A percentile compares a stretch with the other conserved stretches of the same genome.
Evolutionary conservation across 2,113 vertebrate genomes (phyloP).

Genomic region (Lota lota): DNA sequence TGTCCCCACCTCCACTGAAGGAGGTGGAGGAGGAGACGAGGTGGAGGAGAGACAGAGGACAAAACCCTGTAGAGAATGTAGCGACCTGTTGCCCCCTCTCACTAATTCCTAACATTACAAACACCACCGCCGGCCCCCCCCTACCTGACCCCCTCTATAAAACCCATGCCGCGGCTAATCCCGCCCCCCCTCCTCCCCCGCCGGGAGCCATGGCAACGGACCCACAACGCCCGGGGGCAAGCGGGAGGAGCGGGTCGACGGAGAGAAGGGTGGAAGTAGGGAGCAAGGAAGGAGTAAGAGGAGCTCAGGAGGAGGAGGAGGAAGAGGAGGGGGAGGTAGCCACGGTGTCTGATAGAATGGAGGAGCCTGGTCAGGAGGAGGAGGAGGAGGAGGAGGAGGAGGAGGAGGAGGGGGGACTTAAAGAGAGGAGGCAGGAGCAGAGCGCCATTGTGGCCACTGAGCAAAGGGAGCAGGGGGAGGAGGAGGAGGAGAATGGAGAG

Average conservation of each 20-base stretch:
- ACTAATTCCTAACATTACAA: slow-evolving; percentile 16
- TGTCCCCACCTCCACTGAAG: not conserved
- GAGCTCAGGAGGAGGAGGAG: slow-evolving; percentile 9
- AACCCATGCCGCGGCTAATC: slow-evolving; percentile 51
- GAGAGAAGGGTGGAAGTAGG: slow-evolving; percentile 8
- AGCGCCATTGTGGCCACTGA: slow-evolving; percentile 40
- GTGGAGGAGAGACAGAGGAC: not conserved
- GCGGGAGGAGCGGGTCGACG: slow-evolving; percentile 6
- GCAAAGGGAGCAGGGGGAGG: slow-evolving; percentile 16
- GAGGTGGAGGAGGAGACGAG: not conserved
- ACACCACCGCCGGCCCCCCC: not conserved
- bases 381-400: slow-evolving; percentile 14
- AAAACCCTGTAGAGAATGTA: no score
- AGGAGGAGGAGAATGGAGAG: slow-evolving; percentile 32
- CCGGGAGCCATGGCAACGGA: slow-evolving; percentile 62
- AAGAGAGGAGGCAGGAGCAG: slow-evolving; percentile 15
- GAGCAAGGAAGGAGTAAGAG: slow-evolving; percentile 16
- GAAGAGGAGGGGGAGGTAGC: not conserved
- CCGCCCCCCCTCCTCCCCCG: slow-evolving; percentile 45
- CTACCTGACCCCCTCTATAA: slow-evolving; percentile 26
- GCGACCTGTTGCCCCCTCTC: slow-evolving; percentile 32
- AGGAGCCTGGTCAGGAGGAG: slow-evolving; percentile 22
- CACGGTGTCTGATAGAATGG: slow-evolving; percentile 20
- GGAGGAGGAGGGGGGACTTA: not conserved
- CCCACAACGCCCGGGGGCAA: slow-evolving; percentile 39